Conservation (phyloP, 2,888 invertebrate species). For the Apoda limacodes region DNA sequence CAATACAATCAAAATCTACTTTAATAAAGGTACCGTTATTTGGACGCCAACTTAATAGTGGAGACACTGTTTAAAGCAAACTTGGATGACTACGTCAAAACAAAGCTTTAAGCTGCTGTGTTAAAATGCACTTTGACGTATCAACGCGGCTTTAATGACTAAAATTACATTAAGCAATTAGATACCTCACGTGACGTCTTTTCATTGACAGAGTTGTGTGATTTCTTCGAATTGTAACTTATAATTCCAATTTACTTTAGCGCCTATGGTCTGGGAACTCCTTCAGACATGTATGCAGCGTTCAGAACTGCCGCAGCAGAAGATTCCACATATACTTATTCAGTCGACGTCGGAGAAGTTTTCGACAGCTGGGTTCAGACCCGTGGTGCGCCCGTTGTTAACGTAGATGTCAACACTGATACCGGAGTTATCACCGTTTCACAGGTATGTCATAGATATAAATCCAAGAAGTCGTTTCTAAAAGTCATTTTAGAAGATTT, state of each 20-base stretch:
- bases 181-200: no score
- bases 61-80: no score
- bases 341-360: slow-evolving; percentile 43
- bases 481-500: slow-evolving; percentile 1
- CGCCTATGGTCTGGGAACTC: slow-evolving; percentile 43
- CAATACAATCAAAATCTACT: no score
- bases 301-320: slow-evolving; percentile 37
- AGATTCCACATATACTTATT: slow-evolving; percentile 31
- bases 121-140: no score
- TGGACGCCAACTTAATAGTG: no score
- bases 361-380: slow-evolving; percentile 74
- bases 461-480: background rate
- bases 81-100: no score
- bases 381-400: slow-evolving; percentile 70
- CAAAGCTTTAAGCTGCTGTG: no score
- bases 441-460: slow-evolving; percentile 36
- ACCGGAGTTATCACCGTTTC: slow-evolving; percentile 35
- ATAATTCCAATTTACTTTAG: slow-evolving; percentile 24
- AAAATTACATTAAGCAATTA: background rate
- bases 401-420: slow-evolving; percentile 46
- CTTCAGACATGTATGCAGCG: slow-evolving; percentile 41
- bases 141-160: background rate
- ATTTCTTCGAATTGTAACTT: slow-evolving; percentile 5
- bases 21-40: no score
- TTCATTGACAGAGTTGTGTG: background rate